phyloP scores from a whole-genome alignment of 2,888 invertebrate species.

The Phanerotoma sp. region DNA sequence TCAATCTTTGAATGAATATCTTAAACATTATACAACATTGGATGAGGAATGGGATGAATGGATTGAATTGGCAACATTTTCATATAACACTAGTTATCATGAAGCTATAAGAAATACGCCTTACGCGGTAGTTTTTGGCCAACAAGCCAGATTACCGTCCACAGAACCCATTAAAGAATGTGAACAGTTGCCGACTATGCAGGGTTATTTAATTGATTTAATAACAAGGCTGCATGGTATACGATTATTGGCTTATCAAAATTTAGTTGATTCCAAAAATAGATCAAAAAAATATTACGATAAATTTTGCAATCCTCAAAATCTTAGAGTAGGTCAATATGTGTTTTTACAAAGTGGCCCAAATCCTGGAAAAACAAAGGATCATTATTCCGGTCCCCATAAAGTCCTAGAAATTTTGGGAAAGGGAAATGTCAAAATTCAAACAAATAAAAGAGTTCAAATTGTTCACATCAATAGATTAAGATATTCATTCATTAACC shows the following conservation, averaged over 20 bases:
- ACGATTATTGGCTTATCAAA: conserved; percentile 11
- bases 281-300: conserved; percentile 26
- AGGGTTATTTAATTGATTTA: too few relatives aligned
- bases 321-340: conserved; percentile 16
- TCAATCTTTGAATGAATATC: conserved; percentile 27
- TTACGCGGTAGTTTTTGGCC: conserved; percentile 15
- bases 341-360: too few relatives aligned
- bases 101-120: conserved; percentile 14
- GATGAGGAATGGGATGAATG: conserved; percentile 31
- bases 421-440: conserved; percentile 11
- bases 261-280: conserved; percentile 14
- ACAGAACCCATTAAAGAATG: not conserved
- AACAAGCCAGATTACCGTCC: conserved; percentile 8
- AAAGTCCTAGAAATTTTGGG: conserved; percentile 17
- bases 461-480: conserved; percentile 18
- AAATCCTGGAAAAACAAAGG: conserved; percentile 14
- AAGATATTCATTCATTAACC: conserved; percentile 13
- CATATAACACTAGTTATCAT: conserved; percentile 14
- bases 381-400: too few relatives aligned
- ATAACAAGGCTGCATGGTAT: conserved; percentile 4
- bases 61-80: too few relatives aligned
- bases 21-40: conserved; percentile 25
- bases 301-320: conserved; percentile 9
- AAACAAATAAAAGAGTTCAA: not conserved
- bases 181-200: conserved; percentile 14